phyloP scores from a whole-genome alignment of 1,140 invertebrate species.

The Hyles euphorbiae region DNA sequence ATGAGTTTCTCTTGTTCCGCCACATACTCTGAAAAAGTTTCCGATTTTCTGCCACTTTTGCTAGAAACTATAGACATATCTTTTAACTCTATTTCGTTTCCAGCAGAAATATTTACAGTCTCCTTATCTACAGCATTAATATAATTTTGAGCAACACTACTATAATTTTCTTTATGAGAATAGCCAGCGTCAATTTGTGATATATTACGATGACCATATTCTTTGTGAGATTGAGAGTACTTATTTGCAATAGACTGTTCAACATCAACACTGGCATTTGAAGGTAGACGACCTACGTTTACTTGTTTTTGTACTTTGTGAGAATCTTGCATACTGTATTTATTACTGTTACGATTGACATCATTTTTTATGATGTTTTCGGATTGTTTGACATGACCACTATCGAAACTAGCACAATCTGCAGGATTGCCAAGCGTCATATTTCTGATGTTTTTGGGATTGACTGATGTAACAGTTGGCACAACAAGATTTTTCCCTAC shows the following conservation, averaged over 20 bases:
- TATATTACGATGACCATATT: not conserved
- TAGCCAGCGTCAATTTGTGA: not conserved
- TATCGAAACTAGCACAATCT: not conserved
- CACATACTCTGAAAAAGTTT: slow-evolving; percentile 24
- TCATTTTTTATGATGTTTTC: too few relatives aligned
- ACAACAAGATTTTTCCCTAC: slow-evolving; percentile 33
- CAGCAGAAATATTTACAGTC: not conserved
- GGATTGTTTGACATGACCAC: too few relatives aligned
- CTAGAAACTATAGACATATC: slow-evolving; percentile 2
- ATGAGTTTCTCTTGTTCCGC: slow-evolving; percentile 27
- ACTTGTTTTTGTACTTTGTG: not conserved
- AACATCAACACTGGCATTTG: not conserved
- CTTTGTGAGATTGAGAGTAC: not conserved
- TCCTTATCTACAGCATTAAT: slow-evolving; percentile 3
- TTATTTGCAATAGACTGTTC: not conserved
- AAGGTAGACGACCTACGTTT: not conserved
- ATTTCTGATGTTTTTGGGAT: slow-evolving; percentile 42
- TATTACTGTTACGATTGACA: too few relatives aligned
- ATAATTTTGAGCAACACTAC: slow-evolving; percentile 13
- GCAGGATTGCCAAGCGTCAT: slow-evolving; percentile 36
- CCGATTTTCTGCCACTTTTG: not conserved
- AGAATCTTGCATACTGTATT: not conserved
- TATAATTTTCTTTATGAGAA: slow-evolving; percentile 8
- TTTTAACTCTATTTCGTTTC: slow-evolving; percentile 14
- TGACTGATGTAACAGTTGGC: slow-evolving; percentile 26